Percentiles rank a stretch among this genome's conserved stretches.
Conservation (phyloP, 2,113 vertebrate species). For the Picathartes gymnocephalus region DNA sequence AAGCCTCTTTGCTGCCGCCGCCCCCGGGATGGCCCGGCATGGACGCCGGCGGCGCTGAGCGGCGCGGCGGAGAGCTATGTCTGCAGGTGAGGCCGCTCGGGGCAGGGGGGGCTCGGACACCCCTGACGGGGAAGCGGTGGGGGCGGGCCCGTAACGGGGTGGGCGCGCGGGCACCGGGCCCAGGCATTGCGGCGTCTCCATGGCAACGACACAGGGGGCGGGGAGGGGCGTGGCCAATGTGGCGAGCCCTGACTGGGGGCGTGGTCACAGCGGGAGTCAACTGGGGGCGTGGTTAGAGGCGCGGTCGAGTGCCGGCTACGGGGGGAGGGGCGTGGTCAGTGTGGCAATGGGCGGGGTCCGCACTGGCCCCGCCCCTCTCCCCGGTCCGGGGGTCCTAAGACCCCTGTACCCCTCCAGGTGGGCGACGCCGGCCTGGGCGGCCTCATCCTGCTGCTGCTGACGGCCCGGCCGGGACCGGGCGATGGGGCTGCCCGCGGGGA, state of each 20-base stretch:
- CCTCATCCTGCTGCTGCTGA: background rate
- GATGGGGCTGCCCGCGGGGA: background rate
- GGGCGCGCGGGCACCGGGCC: background rate
- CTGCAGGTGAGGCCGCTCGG: background rate
- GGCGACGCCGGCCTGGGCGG: background rate
- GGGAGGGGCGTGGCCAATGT: background rate
- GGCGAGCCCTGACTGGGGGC: accelerated
- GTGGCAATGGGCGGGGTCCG: accelerated
- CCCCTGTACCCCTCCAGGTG: background rate
- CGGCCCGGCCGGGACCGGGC: background rate
- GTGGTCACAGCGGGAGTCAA: background rate
- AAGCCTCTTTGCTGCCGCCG: background rate
- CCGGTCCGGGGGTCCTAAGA: background rate
- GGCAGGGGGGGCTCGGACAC: accelerated
- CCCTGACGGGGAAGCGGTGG: background rate
- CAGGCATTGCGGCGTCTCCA: background rate
- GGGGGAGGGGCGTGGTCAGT: accelerated
- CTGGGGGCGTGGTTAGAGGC: background rate
- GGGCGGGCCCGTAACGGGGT: no score
- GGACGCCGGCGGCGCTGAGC: background rate
- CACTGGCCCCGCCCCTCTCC: accelerated
- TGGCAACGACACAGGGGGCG: background rate
- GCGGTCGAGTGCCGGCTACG: no score
- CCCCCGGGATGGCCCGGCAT: conserved; percentile 11
- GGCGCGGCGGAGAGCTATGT: background rate